phyloP scores from a whole-genome alignment of 2,797 vertebrate genomes.

The Sebastes steindachneri region DNA sequence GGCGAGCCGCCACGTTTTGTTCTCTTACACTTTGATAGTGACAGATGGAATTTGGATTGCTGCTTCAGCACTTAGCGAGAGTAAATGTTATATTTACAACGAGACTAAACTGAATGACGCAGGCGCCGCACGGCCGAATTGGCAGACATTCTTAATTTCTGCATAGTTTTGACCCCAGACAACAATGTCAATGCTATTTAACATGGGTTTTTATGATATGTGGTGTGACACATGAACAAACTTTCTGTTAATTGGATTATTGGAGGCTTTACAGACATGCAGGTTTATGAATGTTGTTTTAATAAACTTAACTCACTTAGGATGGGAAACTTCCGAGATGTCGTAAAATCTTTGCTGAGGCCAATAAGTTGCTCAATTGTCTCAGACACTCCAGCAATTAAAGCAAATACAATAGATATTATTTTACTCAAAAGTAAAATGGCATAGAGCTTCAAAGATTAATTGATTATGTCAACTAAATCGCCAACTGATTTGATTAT shows the following conservation, averaged over 20 bases:
- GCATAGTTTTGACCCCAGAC: slow-evolving; percentile 21
- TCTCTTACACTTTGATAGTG: slow-evolving; percentile 43
- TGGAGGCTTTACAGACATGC: background rate
- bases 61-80: slow-evolving; percentile 40
- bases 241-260: background rate
- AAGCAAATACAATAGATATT: background rate
- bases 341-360: background rate
- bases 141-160: slow-evolving; percentile 19
- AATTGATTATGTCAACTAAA: no score
- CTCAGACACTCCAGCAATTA: background rate
- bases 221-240: background rate
- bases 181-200: slow-evolving; percentile 1
- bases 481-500: no score
- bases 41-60: slow-evolving; percentile 37
- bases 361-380: background rate
- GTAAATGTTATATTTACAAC: slow-evolving; percentile 54
- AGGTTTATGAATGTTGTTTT: background rate
- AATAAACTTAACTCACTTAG: background rate
- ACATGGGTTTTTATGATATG: background rate
- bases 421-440: background rate
- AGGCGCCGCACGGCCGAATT: background rate
- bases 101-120: slow-evolving; percentile 39
- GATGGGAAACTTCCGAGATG: background rate
- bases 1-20: slow-evolving; percentile 26
- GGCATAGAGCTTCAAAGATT: no score